These are phyloP conservation scores for Myiothlypis chrysogaster DNA, from an alignment of 2,797 vertebrate species.

Conservation along the genomic window DNA sequence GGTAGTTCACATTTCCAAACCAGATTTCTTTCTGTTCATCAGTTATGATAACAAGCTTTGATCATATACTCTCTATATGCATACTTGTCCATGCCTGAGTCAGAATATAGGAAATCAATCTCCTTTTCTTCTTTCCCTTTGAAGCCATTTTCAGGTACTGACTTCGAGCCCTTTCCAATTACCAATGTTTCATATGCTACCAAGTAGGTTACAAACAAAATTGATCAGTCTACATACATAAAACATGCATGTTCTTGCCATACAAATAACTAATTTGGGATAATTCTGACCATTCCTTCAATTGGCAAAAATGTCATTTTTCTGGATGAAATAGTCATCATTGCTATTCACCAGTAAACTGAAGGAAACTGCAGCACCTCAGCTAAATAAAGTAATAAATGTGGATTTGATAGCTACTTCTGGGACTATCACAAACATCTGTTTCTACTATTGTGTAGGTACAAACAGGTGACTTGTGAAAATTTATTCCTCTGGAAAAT, in stretches of 20 bases:
- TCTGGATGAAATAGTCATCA: neutral
- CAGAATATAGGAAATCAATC: neutral
- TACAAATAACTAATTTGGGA: neutral
- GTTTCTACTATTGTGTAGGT: neutral
- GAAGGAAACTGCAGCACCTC: neutral
- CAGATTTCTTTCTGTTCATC: neutral
- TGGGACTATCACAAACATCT: neutral
- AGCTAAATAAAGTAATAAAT: neutral
- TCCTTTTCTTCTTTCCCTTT: neutral
- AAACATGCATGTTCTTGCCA: neutral
- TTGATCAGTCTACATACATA: neutral
- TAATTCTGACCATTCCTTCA: neutral
- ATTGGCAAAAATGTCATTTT: neutral
- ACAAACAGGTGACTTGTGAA: neutral
- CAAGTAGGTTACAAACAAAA: neutral
- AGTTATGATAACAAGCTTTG: neutral
- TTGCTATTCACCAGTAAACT: neutral
- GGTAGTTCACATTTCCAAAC: neutral
- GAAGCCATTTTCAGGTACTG: neutral
- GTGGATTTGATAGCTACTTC: neutral
- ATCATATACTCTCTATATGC: neutral
- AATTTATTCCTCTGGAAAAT: neutral
- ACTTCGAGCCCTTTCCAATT: neutral
- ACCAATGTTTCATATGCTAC: fast-evolving
- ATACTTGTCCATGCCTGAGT: neutral